These are phyloP conservation scores for Riptortus pedestris DNA, from an alignment of 1,140 invertebrate species.

Conservation along the genomic window DNA sequence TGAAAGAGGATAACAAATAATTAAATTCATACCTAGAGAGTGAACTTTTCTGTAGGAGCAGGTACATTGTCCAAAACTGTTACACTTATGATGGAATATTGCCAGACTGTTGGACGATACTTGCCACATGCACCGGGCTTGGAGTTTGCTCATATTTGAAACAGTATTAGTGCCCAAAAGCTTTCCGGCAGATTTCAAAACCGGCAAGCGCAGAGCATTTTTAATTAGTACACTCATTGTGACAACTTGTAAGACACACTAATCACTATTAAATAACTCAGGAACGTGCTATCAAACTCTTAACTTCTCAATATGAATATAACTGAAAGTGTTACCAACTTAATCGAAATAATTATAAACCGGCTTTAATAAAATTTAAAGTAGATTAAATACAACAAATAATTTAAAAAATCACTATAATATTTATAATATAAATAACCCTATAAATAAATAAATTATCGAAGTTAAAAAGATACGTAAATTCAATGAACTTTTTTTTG, in stretches of 20 bases:
- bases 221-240: slow-evolving; percentile 14
- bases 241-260: background rate
- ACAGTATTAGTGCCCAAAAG: background rate
- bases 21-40: background rate
- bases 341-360: background rate
- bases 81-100: background rate
- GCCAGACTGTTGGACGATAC: background rate
- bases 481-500: no score
- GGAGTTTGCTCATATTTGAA: background rate
- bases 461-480: no score
- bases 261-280: background rate
- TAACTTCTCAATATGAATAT: no score
- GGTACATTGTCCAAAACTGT: background rate
- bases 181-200: background rate
- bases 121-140: background rate
- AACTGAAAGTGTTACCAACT: background rate
- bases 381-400: no score
- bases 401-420: no score
- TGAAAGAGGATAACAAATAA: no score
- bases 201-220: slow-evolving; percentile 4
- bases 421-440: no score
- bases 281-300: slow-evolving; percentile 2
- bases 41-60: background rate
- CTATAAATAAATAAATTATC: no score
- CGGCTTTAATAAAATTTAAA: no score